Evolutionary conservation across 2,797 vertebrate genomes (phyloP), one percentile per base, ranked within the genome.

Genomic region (Podarcis siculus): DNA sequence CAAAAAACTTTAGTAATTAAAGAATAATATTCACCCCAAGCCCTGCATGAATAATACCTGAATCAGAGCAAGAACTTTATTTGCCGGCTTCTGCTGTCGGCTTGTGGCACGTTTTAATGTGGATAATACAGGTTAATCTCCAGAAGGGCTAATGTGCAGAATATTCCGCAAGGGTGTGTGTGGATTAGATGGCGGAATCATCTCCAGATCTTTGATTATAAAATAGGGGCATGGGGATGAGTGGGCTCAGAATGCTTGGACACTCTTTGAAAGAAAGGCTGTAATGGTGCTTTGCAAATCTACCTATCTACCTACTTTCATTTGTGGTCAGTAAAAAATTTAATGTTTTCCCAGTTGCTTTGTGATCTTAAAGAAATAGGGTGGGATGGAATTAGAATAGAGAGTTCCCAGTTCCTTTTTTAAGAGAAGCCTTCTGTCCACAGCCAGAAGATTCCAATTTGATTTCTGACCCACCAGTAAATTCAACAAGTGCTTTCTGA

Each of bases 251-350:
- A 69, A 79, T 13, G 82, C 25, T 30, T 66, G 5, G 3, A 0
- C 64, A 80, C 15, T 83, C 86, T 82, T 88, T 79, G 71, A 66
- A 32, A 8, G 30, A 67, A 0, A 0, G 72, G 82, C 75, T 86
- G 30, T 42, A 87, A 79, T 89, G 30, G 30, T n/a, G 42, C 80
- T 91, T 89, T 13, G 10, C 49, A 55, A 55, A 55, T 55, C 49
- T 55, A 55, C 45, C 12, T 87, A 77, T 39, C 12, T 37, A 23
- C 67, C 4, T 15, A 86, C 89, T 37, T 49, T 19, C 15, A 27
- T 27, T 4, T 49, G 58, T 81, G 32, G 27, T 8, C 27, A 42
- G 67, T 64, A 73, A 71, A 81, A 13, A 25, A 23, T 55, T 39
- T 39, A 72, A 71, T 80, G 19, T 58, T 73, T 73, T 86, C 37